A percentile compares a stretch with the other conserved stretches of the same genome.
Evolutionary conservation across 2,113 vertebrate genomes (phyloP).

Genomic region (Illadopsis cleaveri): DNA sequence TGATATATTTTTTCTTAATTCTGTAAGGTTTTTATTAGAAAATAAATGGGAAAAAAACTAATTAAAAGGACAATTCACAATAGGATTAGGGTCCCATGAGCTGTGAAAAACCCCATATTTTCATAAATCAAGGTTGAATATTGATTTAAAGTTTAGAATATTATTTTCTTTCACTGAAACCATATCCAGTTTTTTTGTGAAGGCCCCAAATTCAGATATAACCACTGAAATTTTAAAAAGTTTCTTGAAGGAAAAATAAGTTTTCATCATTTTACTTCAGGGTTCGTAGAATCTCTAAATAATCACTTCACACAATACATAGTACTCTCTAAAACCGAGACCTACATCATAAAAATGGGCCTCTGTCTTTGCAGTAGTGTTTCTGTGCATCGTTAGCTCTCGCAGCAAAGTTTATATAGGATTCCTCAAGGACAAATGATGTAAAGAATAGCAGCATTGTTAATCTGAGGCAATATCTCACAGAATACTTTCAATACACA

Average conservation of each 20-base stretch:
- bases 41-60: accelerated
- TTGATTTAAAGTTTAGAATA: neutral
- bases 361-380: neutral
- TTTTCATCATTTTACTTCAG: neutral
- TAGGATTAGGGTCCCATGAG: neutral
- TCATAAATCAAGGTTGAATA: neutral
- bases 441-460: neutral
- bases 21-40: neutral
- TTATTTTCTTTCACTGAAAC: neutral
- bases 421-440: neutral
- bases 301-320: neutral
- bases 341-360: neutral
- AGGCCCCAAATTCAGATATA: neutral
- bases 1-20: neutral
- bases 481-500: neutral
- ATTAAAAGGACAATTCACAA: neutral
- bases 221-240: neutral
- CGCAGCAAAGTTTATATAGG: neutral
- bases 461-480: neutral
- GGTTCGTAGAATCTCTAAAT: neutral
- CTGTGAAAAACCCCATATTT: neutral
- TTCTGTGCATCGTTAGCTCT: neutral
- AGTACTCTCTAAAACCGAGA: slow-evolving; percentile 12
- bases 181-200: neutral
- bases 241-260: neutral